phyloP scores from a whole-genome alignment of 2,113 vertebrate genomes.

The Sula dactylatra region DNA sequence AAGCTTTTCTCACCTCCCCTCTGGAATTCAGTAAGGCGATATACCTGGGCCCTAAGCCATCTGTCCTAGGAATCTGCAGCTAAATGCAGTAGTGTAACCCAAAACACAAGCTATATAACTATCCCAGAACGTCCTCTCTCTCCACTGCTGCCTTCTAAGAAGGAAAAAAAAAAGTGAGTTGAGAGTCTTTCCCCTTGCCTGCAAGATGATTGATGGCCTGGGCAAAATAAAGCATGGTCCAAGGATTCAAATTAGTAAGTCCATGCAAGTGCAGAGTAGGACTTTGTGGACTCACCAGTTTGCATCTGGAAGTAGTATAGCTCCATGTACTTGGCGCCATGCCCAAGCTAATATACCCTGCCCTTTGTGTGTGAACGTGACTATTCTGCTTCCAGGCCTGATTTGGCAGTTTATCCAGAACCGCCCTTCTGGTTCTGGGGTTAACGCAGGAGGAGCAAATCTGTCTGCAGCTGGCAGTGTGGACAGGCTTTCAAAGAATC shows the following conservation, averaged over 20 bases:
- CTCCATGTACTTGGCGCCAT: constrained; percentile 31
- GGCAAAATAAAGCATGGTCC: not conserved
- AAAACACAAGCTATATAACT: not conserved
- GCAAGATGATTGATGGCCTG: not conserved
- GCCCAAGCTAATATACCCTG: constrained; percentile 56
- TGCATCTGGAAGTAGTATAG: constrained; percentile 68
- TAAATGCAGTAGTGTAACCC: not conserved
- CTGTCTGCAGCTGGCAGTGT: constrained; percentile 57
- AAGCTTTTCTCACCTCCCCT: not conserved
- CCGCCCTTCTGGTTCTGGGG: constrained; percentile 44
- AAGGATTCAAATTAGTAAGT: not conserved
- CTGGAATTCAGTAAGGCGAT: not conserved
- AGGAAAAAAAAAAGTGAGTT: not conserved
- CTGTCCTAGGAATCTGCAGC: not conserved
- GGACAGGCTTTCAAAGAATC: constrained; percentile 48
- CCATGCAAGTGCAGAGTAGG: constrained; percentile 19
- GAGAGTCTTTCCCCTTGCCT: not conserved
- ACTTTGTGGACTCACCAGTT: constrained; percentile 40
- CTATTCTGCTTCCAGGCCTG: constrained; percentile 53
- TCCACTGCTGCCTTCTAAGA: not conserved
- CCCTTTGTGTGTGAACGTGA: constrained; percentile 64
- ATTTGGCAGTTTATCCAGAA: constrained; percentile 55
- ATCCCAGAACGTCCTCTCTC: not conserved
- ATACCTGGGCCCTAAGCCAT: not conserved
- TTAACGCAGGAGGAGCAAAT: constrained; percentile 9